Percentiles rank a stretch among this genome's conserved stretches.
These are phyloP conservation scores for Phengaris alcon DNA, from an alignment of 2,888 invertebrate genomes.

Conservation along the genomic window DNA sequence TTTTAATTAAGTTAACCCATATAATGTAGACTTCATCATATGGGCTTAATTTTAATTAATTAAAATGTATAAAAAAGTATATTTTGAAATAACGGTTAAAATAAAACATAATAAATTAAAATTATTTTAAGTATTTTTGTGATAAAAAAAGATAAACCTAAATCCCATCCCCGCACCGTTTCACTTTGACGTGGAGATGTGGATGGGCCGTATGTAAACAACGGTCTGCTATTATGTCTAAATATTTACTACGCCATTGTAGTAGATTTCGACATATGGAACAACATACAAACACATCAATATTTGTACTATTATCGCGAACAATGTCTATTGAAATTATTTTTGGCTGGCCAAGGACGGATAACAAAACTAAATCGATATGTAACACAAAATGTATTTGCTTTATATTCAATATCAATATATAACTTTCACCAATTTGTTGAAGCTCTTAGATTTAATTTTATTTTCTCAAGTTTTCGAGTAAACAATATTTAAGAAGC, in stretches of 20 bases:
- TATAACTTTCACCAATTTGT: not conserved
- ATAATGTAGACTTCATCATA: no score
- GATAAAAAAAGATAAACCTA: no score
- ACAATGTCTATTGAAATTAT: not conserved
- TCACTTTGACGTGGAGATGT: not conserved
- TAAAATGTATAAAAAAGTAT: no score
- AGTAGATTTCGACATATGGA: not conserved
- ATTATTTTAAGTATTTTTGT: no score
- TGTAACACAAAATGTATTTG: not conserved
- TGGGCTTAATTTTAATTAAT: no score
- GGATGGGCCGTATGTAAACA: not conserved
- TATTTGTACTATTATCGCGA: not conserved
- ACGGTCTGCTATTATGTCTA: not conserved
- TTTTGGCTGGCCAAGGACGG: constrained; percentile 11
- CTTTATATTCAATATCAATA: not conserved
- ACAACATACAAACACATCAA: not conserved
- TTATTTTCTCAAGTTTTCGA: not conserved
- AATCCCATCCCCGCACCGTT: no score
- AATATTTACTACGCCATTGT: constrained; percentile 1
- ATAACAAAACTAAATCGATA: constrained; percentile 7
- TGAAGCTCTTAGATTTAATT: not conserved
- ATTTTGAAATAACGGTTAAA: no score
- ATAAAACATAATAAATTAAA: no score
- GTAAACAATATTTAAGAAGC: no score
- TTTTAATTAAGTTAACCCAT: not conserved